Evolutionary conservation across 1,140 invertebrate genomes (phyloP).

Genomic region (Mactra quadrangularis): DNA sequence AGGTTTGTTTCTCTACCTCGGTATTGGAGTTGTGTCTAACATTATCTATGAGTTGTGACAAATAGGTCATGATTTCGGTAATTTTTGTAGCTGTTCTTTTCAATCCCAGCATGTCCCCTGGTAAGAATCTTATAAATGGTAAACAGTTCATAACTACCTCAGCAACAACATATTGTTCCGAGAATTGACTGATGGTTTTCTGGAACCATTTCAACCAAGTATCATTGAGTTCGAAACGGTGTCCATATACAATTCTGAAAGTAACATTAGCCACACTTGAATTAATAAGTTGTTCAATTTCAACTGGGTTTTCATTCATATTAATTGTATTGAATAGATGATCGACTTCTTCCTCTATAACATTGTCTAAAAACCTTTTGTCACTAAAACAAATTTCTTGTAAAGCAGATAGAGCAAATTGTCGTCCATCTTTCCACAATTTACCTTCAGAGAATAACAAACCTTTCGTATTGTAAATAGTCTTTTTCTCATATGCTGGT

Average conservation of each 20-base stretch:
- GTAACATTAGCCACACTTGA: slow-evolving; percentile 10
- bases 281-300: slow-evolving; percentile 6
- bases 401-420: slow-evolving; percentile 3
- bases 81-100: not conserved
- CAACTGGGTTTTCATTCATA: not conserved
- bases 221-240: slow-evolving; percentile 8
- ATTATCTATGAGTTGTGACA: slow-evolving; percentile 14
- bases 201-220: slow-evolving; percentile 1
- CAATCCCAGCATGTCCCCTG: slow-evolving; percentile 3
- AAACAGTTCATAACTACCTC: slow-evolving; percentile 25
- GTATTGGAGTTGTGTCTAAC: not conserved
- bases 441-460: slow-evolving; percentile 11
- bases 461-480: not conserved
- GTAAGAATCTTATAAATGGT: not conserved
- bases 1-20: not conserved
- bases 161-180: not conserved
- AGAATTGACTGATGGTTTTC: not conserved
- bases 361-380: not conserved
- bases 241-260: slow-evolving; percentile 20
- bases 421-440: slow-evolving; percentile 3
- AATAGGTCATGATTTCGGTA: not conserved
- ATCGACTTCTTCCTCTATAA: not conserved
- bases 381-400: slow-evolving; percentile 16
- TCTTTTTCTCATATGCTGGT: not conserved
- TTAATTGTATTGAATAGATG: not conserved